Evolutionary conservation across 1,140 invertebrate genomes (phyloP).

Genomic region (Cotesia chilonis): DNA sequence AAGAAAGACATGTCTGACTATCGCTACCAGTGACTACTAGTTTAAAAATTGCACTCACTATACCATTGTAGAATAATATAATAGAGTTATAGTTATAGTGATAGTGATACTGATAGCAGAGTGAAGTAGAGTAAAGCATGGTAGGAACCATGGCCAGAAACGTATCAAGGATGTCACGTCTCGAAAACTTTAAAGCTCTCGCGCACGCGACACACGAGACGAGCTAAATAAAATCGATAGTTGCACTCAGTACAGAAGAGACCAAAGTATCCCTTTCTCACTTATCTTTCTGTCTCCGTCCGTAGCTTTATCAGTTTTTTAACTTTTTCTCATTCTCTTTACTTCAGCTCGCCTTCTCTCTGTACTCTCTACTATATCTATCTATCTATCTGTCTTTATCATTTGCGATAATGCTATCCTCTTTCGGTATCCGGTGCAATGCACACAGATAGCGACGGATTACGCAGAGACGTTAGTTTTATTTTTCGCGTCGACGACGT

Average conservation of each 20-base stretch:
- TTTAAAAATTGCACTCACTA: no score
- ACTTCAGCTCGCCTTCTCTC: not conserved
- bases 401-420: slow-evolving; percentile 36
- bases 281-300: not conserved
- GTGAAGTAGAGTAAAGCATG: no score
- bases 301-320: not conserved
- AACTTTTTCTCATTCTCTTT: not conserved
- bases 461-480: slow-evolving; percentile 49
- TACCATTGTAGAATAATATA: no score
- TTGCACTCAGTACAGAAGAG: slow-evolving; percentile 41
- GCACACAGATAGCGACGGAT: slow-evolving; percentile 59
- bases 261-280: not conserved
- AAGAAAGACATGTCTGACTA: no score
- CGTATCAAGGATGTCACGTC: slow-evolving; percentile 8
- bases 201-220: slow-evolving; percentile 41
- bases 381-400: not conserved
- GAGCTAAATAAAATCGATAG: slow-evolving; percentile 64
- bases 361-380: slow-evolving; percentile 15
- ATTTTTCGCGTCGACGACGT: slow-evolving; percentile 48
- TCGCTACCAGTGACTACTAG: no score
- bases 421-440: slow-evolving; percentile 52
- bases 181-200: slow-evolving; percentile 49
- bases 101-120: no score
- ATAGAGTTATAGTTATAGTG: no score
- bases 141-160: slow-evolving; percentile 23